Percentiles rank a stretch among this genome's conserved stretches.
phyloP scores from a whole-genome alignment of 1,140 invertebrate genomes.

The Samia ricini region DNA sequence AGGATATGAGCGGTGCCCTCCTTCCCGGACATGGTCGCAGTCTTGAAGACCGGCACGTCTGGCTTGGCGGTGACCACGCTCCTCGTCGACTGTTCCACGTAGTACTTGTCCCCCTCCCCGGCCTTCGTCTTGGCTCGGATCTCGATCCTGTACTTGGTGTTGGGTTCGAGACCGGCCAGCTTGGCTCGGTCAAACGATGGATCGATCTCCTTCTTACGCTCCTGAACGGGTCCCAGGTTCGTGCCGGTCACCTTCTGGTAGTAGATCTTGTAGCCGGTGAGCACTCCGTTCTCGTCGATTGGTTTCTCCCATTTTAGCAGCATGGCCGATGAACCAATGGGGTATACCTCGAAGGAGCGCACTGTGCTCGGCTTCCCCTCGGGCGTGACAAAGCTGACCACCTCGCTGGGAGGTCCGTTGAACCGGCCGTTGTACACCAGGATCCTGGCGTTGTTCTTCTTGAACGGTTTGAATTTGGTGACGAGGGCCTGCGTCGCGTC shows the following conservation, averaged over 20 bases:
- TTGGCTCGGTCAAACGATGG: constrained; percentile 88
- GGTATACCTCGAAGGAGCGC: constrained; percentile 87
- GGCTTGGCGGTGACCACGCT: constrained; percentile 80
- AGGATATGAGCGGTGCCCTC: constrained; percentile 87
- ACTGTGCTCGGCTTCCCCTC: constrained; percentile 96
- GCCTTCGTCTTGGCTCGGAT: constrained; percentile 89
- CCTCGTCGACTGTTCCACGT: constrained; percentile 88
- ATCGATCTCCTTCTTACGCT: constrained; percentile 89
- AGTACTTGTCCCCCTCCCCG: constrained; percentile 91
- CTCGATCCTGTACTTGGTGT: constrained; percentile 93
- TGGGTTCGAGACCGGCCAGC: constrained; percentile 88
- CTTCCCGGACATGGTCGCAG: constrained; percentile 82
- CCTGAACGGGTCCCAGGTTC: constrained; percentile 81
- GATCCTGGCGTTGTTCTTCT: constrained; percentile 93
- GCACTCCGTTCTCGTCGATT: constrained; percentile 93
- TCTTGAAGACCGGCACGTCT: constrained; percentile 87
- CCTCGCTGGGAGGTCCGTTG: constrained; percentile 93
- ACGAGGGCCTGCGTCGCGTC: constrained; percentile 86
- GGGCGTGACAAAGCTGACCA: constrained; percentile 90
- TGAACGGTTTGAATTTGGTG: constrained; percentile 91
- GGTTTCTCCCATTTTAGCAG: constrained; percentile 95
- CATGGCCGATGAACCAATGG: constrained; percentile 93
- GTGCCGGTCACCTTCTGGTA: constrained; percentile 90
- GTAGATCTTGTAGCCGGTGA: constrained; percentile 95
- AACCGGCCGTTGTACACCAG: constrained; percentile 94